These are phyloP conservation scores for Eilema depressum DNA, from an alignment of 2,888 invertebrate species.

Conservation along the genomic window DNA sequence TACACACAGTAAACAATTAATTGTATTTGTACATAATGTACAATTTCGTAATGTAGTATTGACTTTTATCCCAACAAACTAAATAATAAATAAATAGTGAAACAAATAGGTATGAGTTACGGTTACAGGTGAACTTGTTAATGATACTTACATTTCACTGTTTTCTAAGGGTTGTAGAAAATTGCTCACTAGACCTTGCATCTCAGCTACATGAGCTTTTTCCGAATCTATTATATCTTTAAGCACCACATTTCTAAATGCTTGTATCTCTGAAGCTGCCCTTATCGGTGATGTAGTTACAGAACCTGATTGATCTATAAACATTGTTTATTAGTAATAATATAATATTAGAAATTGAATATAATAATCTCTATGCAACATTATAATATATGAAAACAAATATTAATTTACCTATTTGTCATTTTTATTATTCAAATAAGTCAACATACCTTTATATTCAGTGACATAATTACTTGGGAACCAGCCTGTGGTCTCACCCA, in stretches of 20 bases:
- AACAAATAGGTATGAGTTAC: too few species aligned
- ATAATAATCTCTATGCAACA: too few species aligned
- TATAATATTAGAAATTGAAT: not conserved
- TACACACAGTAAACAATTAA: too few species aligned
- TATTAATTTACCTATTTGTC: not conserved
- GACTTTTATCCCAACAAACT: too few species aligned
- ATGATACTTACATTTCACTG: conserved; percentile 92
- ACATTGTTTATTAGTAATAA: conserved; percentile 7
- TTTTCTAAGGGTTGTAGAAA: conserved; percentile 95
- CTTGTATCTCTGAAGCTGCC: conserved; percentile 90
- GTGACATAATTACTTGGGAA: conserved; percentile 99
- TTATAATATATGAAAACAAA: too few species aligned
- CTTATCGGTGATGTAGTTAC: conserved; percentile 88
- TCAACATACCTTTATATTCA: conserved; percentile 90
- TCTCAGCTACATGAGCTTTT: conserved; percentile 95
- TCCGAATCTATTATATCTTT: conserved; percentile 97
- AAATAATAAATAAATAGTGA: too few species aligned
- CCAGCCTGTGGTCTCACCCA: conserved; percentile 98
- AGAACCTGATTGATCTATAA: conserved; percentile 84
- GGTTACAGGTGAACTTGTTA: not conserved
- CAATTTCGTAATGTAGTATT: too few species aligned
- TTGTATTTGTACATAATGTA: too few species aligned
- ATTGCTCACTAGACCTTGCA: conserved; percentile 94
- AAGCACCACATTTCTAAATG: conserved; percentile 94
- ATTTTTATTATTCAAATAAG: not conserved